Base-by-base conservation (phyloP, 2,113 vertebrate genomes). In the Pyrgilauda ruficollis region DNA sequence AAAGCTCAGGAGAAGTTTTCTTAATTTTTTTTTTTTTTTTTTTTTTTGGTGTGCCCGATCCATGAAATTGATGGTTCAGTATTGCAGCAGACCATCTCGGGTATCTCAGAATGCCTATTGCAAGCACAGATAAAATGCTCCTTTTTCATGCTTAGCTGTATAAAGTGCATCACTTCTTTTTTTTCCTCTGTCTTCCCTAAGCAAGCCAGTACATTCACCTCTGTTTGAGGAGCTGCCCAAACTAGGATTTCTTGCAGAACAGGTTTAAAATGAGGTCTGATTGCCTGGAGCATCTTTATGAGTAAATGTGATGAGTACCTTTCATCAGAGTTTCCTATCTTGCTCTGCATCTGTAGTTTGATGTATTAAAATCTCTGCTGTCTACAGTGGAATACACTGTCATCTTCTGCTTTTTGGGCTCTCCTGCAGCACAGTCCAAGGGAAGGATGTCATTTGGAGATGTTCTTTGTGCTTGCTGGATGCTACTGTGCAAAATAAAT, bases 191-290 rank as follows among this genome's bases (percentile, higher is more conserved):
- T 75, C 23, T 11, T 9, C 7, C 43, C 27, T 5, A 28, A 78
- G 76, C 68, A 94, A 53, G 79, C 33, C 23, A 64, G 53, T 87
- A 64, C 68, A 52, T 86, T 81, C 15, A 12, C n/a, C 56, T 77
- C 47, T 0, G 1, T 73, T 43, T 73, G 49, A 87, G 69, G 69
- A 93, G 80, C 41, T 75, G 66, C 93, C 83, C 53, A 75, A 93
- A 90, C 84, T 39, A 52, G 85, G 92, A 56, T 92, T 94, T 96
- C 93, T 90, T 88, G 94, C 76, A 81, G 76, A 97, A 82, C 93
- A 76, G 86, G 94, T 96, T 96, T 97, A 62, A 92, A 89, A 90
- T 84, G 37, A 81, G 30, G 61, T 84, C 49, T 87, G 56, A 67
- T 94, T 89, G 92, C 92, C 83, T 33, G 23, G 41, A 93, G 91